Evolutionary conservation across 2,113 vertebrate genomes (phyloP).

Genomic region (Ammodytes marinus): DNA sequence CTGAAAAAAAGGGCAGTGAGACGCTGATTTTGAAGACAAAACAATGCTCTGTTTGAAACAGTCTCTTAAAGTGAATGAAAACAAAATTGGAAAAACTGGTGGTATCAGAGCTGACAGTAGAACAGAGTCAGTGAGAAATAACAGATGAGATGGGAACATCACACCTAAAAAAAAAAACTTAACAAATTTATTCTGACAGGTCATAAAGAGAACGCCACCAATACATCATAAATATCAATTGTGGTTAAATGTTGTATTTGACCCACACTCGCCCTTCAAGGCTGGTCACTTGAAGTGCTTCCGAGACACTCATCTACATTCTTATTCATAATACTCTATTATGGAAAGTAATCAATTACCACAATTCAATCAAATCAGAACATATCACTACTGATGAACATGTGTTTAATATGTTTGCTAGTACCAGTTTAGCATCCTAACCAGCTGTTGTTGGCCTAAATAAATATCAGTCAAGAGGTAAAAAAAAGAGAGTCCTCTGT

Average conservation of each 20-base stretch:
- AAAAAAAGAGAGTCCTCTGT: conserved; percentile 39
- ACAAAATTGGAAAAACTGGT: conserved; percentile 34
- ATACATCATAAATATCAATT: conserved; percentile 71
- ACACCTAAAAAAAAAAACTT: conserved; percentile 7
- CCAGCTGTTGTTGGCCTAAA: conserved; percentile 72
- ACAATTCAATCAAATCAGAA: conserved; percentile 69
- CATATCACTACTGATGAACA: conserved; percentile 69
- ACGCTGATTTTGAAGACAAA: conserved; percentile 73
- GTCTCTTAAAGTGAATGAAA: conserved; percentile 56
- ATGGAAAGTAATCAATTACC: conserved; percentile 73
- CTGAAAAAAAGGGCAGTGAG: conserved; percentile 79
- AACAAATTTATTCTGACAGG: conserved; percentile 37
- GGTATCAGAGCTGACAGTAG: conserved; percentile 41
- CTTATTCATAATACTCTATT: conserved; percentile 80
- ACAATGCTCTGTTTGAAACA: conserved; percentile 48
- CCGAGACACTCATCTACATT: conserved; percentile 84
- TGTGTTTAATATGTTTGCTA: conserved; percentile 69
- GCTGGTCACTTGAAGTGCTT: conserved; percentile 85
- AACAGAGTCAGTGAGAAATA: conserved; percentile 41
- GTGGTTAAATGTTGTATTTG: conserved; percentile 50
- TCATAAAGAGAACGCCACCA: conserved; percentile 52
- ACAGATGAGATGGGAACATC: conserved; percentile 31
- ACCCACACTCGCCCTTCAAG: conserved; percentile 56
- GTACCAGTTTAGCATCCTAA: conserved; percentile 63
- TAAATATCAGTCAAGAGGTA: conserved; percentile 78